phyloP scores from a whole-genome alignment of 2,797 vertebrate species.

The Leucoraja ocellata region DNA sequence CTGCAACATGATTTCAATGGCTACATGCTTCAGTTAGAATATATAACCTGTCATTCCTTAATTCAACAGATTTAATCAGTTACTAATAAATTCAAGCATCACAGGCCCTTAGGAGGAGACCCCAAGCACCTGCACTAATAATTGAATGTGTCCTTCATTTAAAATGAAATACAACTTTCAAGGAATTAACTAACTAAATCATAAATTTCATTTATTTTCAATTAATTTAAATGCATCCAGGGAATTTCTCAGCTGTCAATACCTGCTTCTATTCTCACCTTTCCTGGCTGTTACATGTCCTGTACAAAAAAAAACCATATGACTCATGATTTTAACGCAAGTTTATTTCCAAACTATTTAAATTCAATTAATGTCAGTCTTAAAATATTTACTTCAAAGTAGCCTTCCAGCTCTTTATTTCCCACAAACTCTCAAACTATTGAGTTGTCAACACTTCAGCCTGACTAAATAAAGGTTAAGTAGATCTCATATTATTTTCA shows the following conservation, averaged over 20 bases:
- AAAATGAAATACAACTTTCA: conserved; percentile 34
- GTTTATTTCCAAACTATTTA: conserved; percentile 25
- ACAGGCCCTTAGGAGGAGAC: conserved; percentile 6
- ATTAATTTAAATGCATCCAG: conserved; percentile 20
- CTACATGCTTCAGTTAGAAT: not conserved
- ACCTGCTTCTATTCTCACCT: conserved; percentile 23
- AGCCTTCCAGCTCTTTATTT: conserved; percentile 5
- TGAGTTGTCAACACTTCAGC: not conserved
- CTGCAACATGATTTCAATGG: not conserved
- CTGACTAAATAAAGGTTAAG: not conserved
- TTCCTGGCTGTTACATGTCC: not conserved
- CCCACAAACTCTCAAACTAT: conserved; percentile 9
- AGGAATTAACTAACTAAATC: conserved; percentile 1
- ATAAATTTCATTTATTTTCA: conserved; percentile 12
- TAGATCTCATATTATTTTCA: not conserved
- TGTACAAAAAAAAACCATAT: not conserved
- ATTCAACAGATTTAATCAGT: not conserved
- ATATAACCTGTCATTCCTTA: not conserved
- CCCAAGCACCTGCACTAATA: not conserved
- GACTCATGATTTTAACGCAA: conserved; percentile 28
- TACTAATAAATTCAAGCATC: not conserved
- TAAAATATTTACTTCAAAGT: conserved; percentile 27
- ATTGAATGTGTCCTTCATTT: conserved; percentile 18
- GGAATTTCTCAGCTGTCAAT: conserved; percentile 33
- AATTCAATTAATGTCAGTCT: conserved; percentile 37